Evolutionary conservation across 2,888 invertebrate genomes (phyloP).

Genomic region (Ligdia adustata): DNA sequence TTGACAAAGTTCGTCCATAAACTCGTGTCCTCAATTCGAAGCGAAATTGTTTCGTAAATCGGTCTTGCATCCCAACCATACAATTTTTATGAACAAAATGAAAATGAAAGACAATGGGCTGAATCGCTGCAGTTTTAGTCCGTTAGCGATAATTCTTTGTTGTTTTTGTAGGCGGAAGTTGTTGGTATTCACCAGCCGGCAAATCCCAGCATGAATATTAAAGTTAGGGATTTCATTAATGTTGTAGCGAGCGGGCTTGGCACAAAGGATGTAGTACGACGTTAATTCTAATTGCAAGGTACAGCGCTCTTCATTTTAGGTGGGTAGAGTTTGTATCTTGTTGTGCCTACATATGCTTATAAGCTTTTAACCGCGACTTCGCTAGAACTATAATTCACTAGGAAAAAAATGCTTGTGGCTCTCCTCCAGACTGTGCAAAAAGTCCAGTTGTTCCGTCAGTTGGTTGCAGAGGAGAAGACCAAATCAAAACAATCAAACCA

Average conservation of each 20-base stretch:
- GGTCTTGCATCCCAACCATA: background rate
- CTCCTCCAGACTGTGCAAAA: too few relatives aligned
- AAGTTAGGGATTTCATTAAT: conserved; percentile 28
- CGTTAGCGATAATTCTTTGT: conserved; percentile 8
- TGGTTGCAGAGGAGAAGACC: too few relatives aligned
- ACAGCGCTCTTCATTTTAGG: background rate
- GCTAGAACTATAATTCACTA: too few relatives aligned
- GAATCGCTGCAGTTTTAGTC: conserved; percentile 2
- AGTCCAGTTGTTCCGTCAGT: too few relatives aligned
- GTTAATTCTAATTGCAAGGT: conserved; percentile 7
- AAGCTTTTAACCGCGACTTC: too few relatives aligned
- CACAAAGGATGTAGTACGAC: conserved; percentile 19
- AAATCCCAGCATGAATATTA: conserved; percentile 26
- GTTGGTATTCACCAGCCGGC: conserved; percentile 7
- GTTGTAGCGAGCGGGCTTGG: conserved; percentile 17
- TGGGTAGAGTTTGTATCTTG: too few relatives aligned
- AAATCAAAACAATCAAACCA: too few relatives aligned
- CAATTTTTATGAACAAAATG: conserved; percentile 4
- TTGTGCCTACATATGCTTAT: too few relatives aligned
- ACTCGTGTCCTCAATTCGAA: too few relatives aligned
- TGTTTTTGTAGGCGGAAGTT: conserved; percentile 16
- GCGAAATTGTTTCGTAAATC: background rate
- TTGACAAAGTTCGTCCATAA: too few relatives aligned
- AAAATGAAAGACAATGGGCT: conserved; percentile 4
- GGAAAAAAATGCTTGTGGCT: too few relatives aligned